These are phyloP conservation scores for Psettodes erumei DNA, from an alignment of 2,113 vertebrate genomes.

Conservation along the genomic window DNA sequence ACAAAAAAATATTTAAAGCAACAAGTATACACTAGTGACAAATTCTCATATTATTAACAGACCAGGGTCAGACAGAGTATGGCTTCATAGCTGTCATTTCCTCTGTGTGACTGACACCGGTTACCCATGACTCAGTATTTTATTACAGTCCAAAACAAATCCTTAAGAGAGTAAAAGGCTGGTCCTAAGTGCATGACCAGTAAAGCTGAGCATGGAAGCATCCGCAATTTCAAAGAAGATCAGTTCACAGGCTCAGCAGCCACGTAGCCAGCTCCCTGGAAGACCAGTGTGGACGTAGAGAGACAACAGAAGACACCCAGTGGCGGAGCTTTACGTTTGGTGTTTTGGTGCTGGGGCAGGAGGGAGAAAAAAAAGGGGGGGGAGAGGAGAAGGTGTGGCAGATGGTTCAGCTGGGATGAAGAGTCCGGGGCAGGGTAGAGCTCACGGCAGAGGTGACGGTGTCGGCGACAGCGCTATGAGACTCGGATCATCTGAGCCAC, in stretches of 20 bases:
- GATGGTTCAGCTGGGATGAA: slow-evolving; percentile 46
- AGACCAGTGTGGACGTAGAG: slow-evolving; percentile 49
- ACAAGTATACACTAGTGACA: slow-evolving; percentile 39
- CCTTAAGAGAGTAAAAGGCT: slow-evolving; percentile 23
- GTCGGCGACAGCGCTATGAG: slow-evolving; percentile 83
- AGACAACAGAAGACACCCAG: slow-evolving; percentile 33
- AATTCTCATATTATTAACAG: slow-evolving; percentile 23
- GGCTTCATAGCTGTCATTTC: slow-evolving; percentile 39
- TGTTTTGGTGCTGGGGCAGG: not conserved
- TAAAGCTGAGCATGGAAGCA: slow-evolving; percentile 28
- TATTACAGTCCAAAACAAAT: slow-evolving; percentile 32
- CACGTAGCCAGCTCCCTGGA: slow-evolving; percentile 51
- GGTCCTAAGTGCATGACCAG: slow-evolving; percentile 15
- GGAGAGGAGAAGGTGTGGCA: slow-evolving; percentile 6
- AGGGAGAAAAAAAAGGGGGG: not conserved
- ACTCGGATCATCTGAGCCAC: slow-evolving; percentile 96
- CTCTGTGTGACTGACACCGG: slow-evolving; percentile 18
- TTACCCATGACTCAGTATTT: slow-evolving; percentile 19
- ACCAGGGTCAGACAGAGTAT: slow-evolving; percentile 37
- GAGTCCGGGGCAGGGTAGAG: slow-evolving; percentile 42
- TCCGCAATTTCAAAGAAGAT: slow-evolving; percentile 39
- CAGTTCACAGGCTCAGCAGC: slow-evolving; percentile 36
- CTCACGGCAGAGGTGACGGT: slow-evolving; percentile 28
- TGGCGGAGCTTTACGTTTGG: slow-evolving; percentile 13
- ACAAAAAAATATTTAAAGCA: slow-evolving; percentile 58